These are phyloP conservation scores for Ctenicera cuprea DNA, from an alignment of 2,888 invertebrate species.

Conservation along the genomic window DNA sequence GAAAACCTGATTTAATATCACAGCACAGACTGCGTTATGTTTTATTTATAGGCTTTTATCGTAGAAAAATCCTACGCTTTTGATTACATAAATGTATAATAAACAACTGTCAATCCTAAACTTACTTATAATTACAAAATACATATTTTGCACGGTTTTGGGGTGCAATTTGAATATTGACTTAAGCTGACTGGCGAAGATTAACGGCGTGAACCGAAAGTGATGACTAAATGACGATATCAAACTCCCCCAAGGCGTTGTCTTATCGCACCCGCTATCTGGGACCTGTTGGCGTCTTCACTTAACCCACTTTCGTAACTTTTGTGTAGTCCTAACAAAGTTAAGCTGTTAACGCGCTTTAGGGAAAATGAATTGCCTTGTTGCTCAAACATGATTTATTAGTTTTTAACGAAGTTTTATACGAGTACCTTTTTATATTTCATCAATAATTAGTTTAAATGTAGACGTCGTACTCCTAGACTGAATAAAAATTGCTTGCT, in stretches of 20 bases:
- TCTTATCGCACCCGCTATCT: constrained; percentile 58
- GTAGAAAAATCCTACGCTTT: too few species aligned
- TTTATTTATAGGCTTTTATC: too few species aligned
- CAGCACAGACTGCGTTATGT: too few species aligned
- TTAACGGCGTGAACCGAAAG: constrained; percentile 67
- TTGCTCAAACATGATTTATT: constrained; percentile 48
- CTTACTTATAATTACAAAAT: too few species aligned
- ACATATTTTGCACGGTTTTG: not conserved
- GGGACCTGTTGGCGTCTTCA: constrained; percentile 51
- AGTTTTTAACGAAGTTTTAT: constrained; percentile 47
- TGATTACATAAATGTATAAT: too few species aligned
- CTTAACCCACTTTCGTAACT: constrained; percentile 48
- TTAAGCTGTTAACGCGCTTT: constrained; percentile 47
- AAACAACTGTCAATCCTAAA: too few species aligned
- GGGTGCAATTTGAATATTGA: constrained; percentile 17
- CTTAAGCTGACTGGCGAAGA: constrained; percentile 51
- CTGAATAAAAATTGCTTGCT: constrained; percentile 31
- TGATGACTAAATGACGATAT: constrained; percentile 66
- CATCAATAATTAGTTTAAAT: constrained; percentile 37
- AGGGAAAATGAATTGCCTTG: constrained; percentile 48
- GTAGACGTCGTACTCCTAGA: constrained; percentile 3
- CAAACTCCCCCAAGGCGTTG: constrained; percentile 58
- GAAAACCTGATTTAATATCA: too few species aligned
- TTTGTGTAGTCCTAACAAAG: constrained; percentile 47
- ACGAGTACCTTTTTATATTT: constrained; percentile 35